phyloP scores from a whole-genome alignment of 2,113 vertebrate genomes.

The Malaclemys terrapin region DNA sequence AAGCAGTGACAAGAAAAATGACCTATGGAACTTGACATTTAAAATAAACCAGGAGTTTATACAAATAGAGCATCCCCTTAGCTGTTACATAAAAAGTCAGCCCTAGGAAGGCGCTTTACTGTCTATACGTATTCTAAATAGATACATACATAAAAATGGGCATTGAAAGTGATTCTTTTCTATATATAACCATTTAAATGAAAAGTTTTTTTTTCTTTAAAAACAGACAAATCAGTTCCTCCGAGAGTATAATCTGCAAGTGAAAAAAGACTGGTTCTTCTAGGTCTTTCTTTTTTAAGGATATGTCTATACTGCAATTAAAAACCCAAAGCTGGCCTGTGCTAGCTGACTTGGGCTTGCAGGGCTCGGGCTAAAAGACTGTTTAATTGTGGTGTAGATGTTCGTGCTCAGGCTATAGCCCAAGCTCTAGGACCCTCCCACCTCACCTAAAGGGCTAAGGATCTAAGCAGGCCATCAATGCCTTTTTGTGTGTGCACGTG shows the following conservation, averaged over 20 bases:
- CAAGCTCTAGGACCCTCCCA: not conserved
- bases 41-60: not conserved
- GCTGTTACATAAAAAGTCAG: not conserved
- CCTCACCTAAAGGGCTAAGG: not conserved
- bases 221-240: not conserved
- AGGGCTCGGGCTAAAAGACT: not conserved
- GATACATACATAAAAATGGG: not conserved
- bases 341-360: not conserved
- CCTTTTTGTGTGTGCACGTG: not conserved
- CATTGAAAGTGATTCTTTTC: not conserved
- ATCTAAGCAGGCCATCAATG: not conserved
- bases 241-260: not conserved
- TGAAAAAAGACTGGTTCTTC: not conserved
- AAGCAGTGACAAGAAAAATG: not conserved
- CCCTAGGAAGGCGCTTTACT: not conserved
- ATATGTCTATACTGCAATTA: not conserved
- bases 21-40: slow-evolving; percentile 32
- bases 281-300: not conserved
- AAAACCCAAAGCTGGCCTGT: not conserved
- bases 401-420: not conserved
- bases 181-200: not conserved
- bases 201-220: not conserved
- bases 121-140: not conserved
- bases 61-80: not conserved
- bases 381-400: not conserved